phyloP scores from a whole-genome alignment of 2,797 vertebrate genomes.

The Carcharodon carcharias region DNA sequence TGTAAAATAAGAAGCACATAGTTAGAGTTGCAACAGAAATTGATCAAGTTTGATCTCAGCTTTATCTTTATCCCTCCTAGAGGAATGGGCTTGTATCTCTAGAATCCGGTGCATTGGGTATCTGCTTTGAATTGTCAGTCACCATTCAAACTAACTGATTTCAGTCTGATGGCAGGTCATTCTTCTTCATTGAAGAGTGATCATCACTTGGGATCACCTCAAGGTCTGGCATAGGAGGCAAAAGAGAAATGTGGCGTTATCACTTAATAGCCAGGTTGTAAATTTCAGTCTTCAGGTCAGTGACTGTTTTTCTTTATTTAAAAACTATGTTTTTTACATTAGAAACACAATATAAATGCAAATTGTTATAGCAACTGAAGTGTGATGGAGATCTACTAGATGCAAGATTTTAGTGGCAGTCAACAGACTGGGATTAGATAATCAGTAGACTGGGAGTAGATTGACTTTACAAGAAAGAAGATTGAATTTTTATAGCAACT shows the following conservation, averaged over 20 bases:
- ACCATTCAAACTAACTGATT: no score
- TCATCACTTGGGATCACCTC: no score
- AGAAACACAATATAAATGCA: background rate
- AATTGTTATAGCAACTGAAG: background rate
- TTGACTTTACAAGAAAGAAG: background rate
- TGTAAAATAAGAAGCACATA: background rate
- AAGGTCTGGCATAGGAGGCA: no score
- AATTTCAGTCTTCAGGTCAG: no score
- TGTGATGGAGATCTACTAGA: background rate
- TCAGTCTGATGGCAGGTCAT: no score
- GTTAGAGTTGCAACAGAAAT: background rate
- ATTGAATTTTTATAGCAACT: background rate
- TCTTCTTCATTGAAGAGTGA: no score
- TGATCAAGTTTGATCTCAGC: background rate
- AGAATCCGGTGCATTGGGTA: background rate
- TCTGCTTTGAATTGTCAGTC: background rate
- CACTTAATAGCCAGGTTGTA: no score
- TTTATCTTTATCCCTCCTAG: background rate
- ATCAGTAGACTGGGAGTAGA: no score
- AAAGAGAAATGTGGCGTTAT: no score
- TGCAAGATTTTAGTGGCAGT: background rate
- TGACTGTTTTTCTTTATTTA: no score
- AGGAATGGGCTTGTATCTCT: background rate
- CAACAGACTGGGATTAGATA: background rate
- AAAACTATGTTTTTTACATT: background rate